phyloP scores from a whole-genome alignment of 35 echinoderm and acorn worm genomes.

The Apostichopus japonicus region DNA sequence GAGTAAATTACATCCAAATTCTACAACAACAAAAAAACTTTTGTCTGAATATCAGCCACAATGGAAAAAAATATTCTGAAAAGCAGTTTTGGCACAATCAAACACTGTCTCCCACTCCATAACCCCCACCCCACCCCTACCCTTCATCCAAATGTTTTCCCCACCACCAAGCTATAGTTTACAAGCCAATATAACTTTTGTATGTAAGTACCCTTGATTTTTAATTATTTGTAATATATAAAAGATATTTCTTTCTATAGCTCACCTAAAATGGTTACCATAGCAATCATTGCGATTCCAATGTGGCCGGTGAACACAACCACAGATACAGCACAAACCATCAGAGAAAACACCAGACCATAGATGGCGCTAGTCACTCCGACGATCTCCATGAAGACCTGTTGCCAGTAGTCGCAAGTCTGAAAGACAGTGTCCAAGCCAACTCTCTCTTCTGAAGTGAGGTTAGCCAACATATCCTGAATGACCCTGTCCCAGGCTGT shows the following conservation, averaged over 20 bases:
- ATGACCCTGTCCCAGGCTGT: conserved; percentile 72
- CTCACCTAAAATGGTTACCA: conserved; percentile 86
- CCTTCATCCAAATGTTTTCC: no score
- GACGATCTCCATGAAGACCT: conserved; percentile 91
- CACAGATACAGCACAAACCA: conserved; percentile 81
- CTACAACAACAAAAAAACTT: no score
- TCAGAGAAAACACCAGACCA: conserved; percentile 78
- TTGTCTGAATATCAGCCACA: no score
- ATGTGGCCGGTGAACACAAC: conserved; percentile 85
- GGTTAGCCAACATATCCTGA: conserved; percentile 42
- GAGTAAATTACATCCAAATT: no score
- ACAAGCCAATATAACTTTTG: no score
- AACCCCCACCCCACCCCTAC: no score
- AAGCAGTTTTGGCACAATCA: no score
- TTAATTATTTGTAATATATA: no score
- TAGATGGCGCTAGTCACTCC: conserved; percentile 95
- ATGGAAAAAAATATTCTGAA: no score
- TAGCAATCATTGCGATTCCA: conserved; percentile 74
- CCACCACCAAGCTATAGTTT: no score
- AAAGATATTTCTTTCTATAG: neutral
- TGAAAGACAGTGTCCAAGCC: conserved; percentile 74
- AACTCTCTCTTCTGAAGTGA: conserved; percentile 62
- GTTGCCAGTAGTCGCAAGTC: conserved; percentile 89
- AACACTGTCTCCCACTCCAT: no score
- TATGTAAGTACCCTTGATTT: no score